Evolutionary conservation across 1,140 invertebrate species (phyloP).

Genomic region (Neoseiulus cucumeris): DNA sequence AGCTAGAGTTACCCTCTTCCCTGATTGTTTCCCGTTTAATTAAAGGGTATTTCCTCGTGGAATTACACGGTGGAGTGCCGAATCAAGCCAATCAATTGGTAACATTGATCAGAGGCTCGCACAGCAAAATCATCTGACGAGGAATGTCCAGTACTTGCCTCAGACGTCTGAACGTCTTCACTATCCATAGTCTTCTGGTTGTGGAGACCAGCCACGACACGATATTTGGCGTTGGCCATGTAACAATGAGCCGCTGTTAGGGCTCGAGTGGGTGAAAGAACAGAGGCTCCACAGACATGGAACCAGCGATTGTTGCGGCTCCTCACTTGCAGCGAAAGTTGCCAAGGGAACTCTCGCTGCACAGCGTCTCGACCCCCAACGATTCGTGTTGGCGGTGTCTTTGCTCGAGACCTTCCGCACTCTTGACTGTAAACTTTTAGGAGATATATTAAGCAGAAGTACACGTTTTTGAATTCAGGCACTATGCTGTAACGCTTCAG

Average conservation of each 20-base stretch:
- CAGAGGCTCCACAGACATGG: background rate
- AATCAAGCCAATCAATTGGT: too few species aligned
- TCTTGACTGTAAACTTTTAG: background rate
- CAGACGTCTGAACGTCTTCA: background rate
- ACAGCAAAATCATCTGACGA: too few species aligned
- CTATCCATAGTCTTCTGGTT: background rate
- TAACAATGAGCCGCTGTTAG: constrained; percentile 1
- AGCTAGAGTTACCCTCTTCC: too few species aligned
- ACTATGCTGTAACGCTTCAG: too few species aligned
- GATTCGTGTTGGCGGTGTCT: constrained; percentile 14
- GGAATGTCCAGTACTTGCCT: background rate
- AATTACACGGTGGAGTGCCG: too few species aligned
- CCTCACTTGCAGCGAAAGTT: constrained; percentile 14
- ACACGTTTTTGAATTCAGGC: too few species aligned
- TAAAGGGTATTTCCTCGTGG: too few species aligned
- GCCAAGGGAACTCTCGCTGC: constrained; percentile 22
- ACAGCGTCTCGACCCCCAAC: constrained; percentile 21
- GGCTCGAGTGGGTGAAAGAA: background rate
- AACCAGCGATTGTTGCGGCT: background rate
- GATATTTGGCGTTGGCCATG: background rate
- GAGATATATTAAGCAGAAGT: too few species aligned
- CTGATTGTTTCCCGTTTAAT: too few species aligned
- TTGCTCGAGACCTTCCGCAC: background rate
- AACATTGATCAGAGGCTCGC: too few species aligned
- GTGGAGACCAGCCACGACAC: background rate